Conservation (phyloP, 64 coral and sea anemone species). For the Stichodactyla helianthus region DNA sequence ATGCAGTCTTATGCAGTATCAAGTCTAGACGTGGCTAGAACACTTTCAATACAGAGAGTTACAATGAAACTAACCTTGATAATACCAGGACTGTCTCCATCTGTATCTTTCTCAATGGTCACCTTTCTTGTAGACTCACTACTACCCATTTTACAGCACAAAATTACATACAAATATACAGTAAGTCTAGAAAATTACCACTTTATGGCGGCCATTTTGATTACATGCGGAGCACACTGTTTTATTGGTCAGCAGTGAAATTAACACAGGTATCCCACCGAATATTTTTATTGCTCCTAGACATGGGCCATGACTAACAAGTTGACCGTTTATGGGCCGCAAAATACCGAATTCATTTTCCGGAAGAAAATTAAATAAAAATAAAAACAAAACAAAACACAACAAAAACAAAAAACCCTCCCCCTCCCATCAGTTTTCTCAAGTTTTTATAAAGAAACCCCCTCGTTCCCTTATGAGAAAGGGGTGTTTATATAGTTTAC, state of each 20-base stretch:
- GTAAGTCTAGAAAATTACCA: neutral
- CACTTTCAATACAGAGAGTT: neutral
- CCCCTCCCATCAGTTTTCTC: too few relatives aligned
- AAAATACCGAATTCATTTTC: too few relatives aligned
- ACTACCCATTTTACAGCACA: conserved; percentile 61
- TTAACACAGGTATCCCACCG: conserved; percentile 11
- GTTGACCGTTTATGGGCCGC: too few relatives aligned
- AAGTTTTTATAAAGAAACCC: too few relatives aligned
- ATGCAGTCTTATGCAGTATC: neutral
- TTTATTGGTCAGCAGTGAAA: neutral
- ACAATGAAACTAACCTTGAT: conserved; percentile 48
- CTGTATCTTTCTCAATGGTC: conserved; percentile 72
- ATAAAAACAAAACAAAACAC: too few relatives aligned
- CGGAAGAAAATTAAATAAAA: too few relatives aligned
- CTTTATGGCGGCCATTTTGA: conserved; percentile 24
- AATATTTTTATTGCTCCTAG: neutral
- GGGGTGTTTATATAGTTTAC: too few relatives aligned
- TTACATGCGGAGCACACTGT: neutral
- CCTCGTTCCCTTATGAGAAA: too few relatives aligned
- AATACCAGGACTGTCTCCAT: conserved; percentile 56
- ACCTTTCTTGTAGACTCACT: conserved; percentile 87
- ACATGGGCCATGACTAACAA: neutral
- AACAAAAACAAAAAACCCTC: too few relatives aligned
- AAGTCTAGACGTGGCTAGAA: neutral
- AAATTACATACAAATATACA: neutral